phyloP scores from a whole-genome alignment of 1,140 invertebrate species.

The Stratiolaelaps scimitus region DNA sequence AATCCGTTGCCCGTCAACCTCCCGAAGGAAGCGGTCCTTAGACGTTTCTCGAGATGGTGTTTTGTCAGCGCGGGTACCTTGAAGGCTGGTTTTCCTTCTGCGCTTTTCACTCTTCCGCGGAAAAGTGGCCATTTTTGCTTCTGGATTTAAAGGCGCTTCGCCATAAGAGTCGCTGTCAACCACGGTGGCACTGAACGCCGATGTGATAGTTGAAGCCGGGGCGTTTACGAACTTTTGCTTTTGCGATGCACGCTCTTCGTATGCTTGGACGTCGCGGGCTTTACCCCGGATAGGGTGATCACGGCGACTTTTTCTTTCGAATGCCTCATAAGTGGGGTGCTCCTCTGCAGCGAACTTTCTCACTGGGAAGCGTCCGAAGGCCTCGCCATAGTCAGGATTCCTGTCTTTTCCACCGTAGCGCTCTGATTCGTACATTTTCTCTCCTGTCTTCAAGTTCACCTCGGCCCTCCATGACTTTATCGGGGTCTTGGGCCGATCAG shows the following conservation, averaged over 20 bases:
- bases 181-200: slow-evolving; percentile 13
- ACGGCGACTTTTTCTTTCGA: neutral
- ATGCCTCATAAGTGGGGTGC: neutral
- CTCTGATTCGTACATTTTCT: slow-evolving; percentile 22
- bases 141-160: neutral
- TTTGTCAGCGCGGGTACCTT: no score
- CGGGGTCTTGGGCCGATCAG: neutral
- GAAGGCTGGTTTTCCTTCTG: neutral
- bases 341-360: neutral
- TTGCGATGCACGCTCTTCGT: neutral
- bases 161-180: slow-evolving; percentile 16
- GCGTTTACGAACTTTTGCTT: slow-evolving; percentile 18
- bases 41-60: slow-evolving; percentile 4
- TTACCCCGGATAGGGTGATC: neutral
- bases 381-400: slow-evolving; percentile 9
- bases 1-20: neutral
- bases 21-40: slow-evolving; percentile 8
- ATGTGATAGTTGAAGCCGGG: neutral
- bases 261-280: neutral
- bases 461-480: slow-evolving; percentile 8
- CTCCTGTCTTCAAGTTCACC: slow-evolving; percentile 11
- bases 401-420: slow-evolving; percentile 8
- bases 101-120: slow-evolving; percentile 1
- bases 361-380: slow-evolving; percentile 1
- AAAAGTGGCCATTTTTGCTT: neutral